Evolutionary conservation across 2,888 invertebrate species (phyloP).

Genomic region (Lasius fuliginosus): DNA sequence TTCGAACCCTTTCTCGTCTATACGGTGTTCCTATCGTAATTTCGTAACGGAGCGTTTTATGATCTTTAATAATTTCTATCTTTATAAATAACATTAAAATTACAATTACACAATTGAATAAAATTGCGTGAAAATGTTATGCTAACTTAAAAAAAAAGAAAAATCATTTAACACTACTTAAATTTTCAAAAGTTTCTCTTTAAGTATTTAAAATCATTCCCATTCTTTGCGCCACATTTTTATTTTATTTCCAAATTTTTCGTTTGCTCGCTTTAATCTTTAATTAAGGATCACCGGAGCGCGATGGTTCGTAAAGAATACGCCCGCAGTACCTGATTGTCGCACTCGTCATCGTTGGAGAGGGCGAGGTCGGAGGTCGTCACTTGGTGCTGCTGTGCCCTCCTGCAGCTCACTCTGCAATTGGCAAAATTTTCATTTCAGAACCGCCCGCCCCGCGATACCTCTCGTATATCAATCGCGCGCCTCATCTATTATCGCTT

Average conservation of each 20-base stretch:
- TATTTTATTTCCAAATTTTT: background rate
- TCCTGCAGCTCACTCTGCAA: conserved; percentile 84
- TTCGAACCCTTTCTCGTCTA: conserved; percentile 25
- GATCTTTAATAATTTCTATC: background rate
- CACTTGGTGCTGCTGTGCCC: conserved; percentile 84
- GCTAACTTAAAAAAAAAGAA: background rate
- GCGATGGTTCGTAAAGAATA: conserved; percentile 34
- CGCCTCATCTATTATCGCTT: conserved; percentile 23
- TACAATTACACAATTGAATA: background rate
- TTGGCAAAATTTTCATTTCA: conserved; percentile 79
- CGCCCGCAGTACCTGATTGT: conserved; percentile 83
- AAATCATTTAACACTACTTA: background rate
- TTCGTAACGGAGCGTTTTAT: background rate
- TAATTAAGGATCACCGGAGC: conserved; percentile 24
- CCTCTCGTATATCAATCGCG: conserved; percentile 37
- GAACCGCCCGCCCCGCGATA: conserved; percentile 54
- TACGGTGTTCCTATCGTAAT: background rate
- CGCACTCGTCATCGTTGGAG: conserved; percentile 86
- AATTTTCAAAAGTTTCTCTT: background rate
- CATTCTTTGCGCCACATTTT: background rate
- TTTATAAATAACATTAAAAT: background rate
- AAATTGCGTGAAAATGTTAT: background rate
- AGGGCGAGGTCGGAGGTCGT: conserved; percentile 86
- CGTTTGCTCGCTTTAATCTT: background rate
- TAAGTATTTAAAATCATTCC: background rate